phyloP scores from a whole-genome alignment of 2,888 invertebrate genomes.

The Scaptomyza caliginosa region DNA sequence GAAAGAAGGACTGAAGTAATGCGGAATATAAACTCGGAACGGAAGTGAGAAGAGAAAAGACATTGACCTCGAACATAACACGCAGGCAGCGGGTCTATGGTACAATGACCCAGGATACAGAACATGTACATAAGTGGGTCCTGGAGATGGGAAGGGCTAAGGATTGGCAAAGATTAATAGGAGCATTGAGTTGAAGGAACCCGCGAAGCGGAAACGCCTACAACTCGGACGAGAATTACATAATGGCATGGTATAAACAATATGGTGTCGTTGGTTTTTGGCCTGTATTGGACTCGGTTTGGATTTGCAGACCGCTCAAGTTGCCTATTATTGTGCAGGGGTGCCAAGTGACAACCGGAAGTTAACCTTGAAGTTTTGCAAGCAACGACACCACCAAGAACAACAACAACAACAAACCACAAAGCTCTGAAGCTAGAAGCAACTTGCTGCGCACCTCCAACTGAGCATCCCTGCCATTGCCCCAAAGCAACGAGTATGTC shows the following conservation, averaged over 20 bases:
- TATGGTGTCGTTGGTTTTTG: slow-evolving; percentile 41
- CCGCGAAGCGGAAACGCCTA: slow-evolving; percentile 33
- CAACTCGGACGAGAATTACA: slow-evolving; percentile 43
- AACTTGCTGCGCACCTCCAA: slow-evolving; percentile 57
- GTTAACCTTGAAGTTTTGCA: slow-evolving; percentile 73
- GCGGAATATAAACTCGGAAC: slow-evolving; percentile 9
- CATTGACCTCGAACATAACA: slow-evolving; percentile 61
- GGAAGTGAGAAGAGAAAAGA: slow-evolving; percentile 43
- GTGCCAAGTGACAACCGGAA: slow-evolving; percentile 45
- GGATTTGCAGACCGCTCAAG: slow-evolving; percentile 50
- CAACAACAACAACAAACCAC: slow-evolving; percentile 10
- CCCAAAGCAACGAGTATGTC: slow-evolving; percentile 1
- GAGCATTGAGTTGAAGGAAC: slow-evolving; percentile 67
- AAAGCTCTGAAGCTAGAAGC: slow-evolving; percentile 31
- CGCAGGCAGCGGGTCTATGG: slow-evolving; percentile 37
- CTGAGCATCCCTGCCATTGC: slow-evolving; percentile 43
- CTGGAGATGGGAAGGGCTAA: slow-evolving; percentile 24
- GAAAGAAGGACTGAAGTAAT: background rate
- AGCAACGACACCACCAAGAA: slow-evolving; percentile 21
- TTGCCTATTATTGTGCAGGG: slow-evolving; percentile 50
- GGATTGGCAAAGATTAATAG: slow-evolving; percentile 59
- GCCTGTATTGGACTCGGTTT: slow-evolving; percentile 2
- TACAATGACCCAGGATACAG: slow-evolving; percentile 53
- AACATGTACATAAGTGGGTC: slow-evolving; percentile 5
- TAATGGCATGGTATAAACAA: slow-evolving; percentile 50